Evolutionary conservation across 2,888 invertebrate species (phyloP).

Genomic region (Rotaria magnacalcarata): DNA sequence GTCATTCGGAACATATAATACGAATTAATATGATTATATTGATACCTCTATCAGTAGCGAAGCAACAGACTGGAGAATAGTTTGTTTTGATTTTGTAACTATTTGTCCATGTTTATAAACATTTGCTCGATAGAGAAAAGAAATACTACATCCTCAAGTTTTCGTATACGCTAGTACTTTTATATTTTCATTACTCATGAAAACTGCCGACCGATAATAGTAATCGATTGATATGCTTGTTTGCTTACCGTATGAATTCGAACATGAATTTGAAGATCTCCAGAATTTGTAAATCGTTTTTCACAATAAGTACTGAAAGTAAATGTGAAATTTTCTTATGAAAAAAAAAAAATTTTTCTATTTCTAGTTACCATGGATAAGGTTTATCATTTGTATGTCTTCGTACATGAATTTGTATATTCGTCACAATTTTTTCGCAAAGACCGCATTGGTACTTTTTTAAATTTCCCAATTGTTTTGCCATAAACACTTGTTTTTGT

Average conservation of each 20-base stretch:
- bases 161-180: too few species aligned
- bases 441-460: constrained; percentile 32
- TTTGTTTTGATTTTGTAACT: too few species aligned
- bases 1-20: too few species aligned
- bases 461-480: constrained; percentile 36
- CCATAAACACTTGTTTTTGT: constrained; percentile 34
- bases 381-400: constrained; percentile 38
- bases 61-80: too few species aligned
- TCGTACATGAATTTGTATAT: constrained; percentile 36
- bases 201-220: too few species aligned
- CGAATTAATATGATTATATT: too few species aligned
- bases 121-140: too few species aligned
- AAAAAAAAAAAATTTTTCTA: neutral
- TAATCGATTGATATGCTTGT: neutral
- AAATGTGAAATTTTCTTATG: neutral
- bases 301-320: constrained; percentile 15
- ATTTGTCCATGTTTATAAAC: too few species aligned
- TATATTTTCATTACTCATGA: too few species aligned
- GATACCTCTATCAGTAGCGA: too few species aligned
- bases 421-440: constrained; percentile 31
- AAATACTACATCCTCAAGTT: too few species aligned
- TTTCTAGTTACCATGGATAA: constrained; percentile 2
- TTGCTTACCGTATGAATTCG: constrained; percentile 26
- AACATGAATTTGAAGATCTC: constrained; percentile 36
- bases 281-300: constrained; percentile 35